Evolutionary conservation across 2,113 vertebrate species (phyloP).

Genomic region (Bujurquina vittata): DNA sequence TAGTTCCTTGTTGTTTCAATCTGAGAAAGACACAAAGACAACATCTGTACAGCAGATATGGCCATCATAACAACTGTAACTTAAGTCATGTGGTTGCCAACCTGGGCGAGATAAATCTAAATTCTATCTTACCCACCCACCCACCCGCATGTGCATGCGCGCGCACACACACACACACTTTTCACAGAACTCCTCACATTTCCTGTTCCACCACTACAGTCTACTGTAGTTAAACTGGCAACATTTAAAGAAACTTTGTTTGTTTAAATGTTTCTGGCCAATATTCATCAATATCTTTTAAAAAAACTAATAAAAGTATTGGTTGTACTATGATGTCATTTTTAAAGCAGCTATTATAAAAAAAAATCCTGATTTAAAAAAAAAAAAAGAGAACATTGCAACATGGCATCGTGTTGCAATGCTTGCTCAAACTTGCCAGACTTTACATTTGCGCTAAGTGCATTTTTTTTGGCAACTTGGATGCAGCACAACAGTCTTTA

Average conservation of each 20-base stretch:
- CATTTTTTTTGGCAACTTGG: neutral
- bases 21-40: slow-evolving; percentile 64
- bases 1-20: slow-evolving; percentile 83
- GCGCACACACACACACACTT: too few species aligned
- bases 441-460: neutral
- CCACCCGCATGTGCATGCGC: too few species aligned
- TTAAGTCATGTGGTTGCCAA: neutral
- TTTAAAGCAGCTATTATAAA: neutral
- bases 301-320: neutral
- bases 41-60: neutral
- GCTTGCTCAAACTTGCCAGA: too few species aligned
- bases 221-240: neutral
- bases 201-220: neutral
- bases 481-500: neutral
- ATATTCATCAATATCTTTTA: neutral
- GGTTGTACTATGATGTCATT: neutral
- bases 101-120: neutral
- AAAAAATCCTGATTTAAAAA: too few species aligned
- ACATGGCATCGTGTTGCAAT: too few species aligned
- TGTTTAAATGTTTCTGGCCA: neutral
- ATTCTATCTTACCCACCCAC: neutral
- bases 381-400: too few species aligned
- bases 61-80: neutral
- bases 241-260: neutral
- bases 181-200: neutral